phyloP scores from a whole-genome alignment of 2,888 invertebrate genomes.

The Phymatocera aterrima region DNA sequence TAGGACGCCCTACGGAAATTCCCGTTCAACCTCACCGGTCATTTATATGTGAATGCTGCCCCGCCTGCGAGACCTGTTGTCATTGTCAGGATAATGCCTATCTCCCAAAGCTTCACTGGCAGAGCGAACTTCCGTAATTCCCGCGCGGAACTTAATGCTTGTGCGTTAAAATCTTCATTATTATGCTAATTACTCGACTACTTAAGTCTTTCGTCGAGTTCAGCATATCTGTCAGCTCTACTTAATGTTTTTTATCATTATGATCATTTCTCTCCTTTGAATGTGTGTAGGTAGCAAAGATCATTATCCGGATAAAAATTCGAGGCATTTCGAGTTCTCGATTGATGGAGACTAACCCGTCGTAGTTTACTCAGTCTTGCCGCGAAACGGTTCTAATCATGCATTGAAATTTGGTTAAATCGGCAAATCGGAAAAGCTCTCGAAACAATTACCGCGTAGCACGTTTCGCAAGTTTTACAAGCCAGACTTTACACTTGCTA shows the following conservation, averaged over 20 bases:
- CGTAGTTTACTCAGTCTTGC: slow-evolving; percentile 27
- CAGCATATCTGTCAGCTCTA: not conserved
- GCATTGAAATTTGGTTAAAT: slow-evolving; percentile 7
- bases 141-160: not conserved
- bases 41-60: slow-evolving; percentile 31
- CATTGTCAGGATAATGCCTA: slow-evolving; percentile 23
- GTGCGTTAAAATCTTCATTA: slow-evolving; percentile 3
- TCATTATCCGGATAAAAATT: slow-evolving; percentile 5
- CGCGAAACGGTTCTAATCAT: slow-evolving; percentile 2
- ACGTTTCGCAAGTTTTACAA: not conserved
- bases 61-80: slow-evolving; percentile 9
- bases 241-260: not conserved
- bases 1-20: slow-evolving; percentile 25
- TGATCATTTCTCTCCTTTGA: not conserved
- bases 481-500: slow-evolving; percentile 66
- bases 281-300: not conserved
- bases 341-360: slow-evolving; percentile 19
- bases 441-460: slow-evolving; percentile 4
- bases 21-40: slow-evolving; percentile 10
- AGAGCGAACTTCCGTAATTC: slow-evolving; percentile 2
- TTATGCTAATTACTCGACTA: slow-evolving; percentile 21
- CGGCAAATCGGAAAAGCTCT: not conserved
- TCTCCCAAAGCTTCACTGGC: slow-evolving; percentile 40
- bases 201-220: not conserved
- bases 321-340: not conserved